Conservation (phyloP, 2,888 invertebrate genomes). For the Romanomermis culicivorax region DNA sequence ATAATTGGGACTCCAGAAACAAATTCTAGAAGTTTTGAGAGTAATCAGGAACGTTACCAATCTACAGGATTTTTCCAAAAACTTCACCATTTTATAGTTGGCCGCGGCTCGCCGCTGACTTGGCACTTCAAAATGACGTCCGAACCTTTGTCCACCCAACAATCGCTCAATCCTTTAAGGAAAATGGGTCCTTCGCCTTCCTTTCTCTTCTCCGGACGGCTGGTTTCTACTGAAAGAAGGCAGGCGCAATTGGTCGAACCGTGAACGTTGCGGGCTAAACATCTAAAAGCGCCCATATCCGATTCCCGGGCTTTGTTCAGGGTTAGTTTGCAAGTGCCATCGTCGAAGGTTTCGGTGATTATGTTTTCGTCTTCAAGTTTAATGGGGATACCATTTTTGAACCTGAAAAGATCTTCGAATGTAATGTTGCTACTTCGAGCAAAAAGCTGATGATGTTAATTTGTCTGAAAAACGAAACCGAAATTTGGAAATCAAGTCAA, state of each 20-base stretch:
- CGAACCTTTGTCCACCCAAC: constrained; percentile 21
- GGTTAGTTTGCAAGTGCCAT: constrained; percentile 42
- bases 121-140: constrained; percentile 24
- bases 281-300: constrained; percentile 41
- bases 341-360: constrained; percentile 22
- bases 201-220: constrained; percentile 15
- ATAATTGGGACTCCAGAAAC: too few species aligned
- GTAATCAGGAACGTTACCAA: too few species aligned
- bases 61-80: too few species aligned
- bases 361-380: constrained; percentile 14
- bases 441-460: too few species aligned
- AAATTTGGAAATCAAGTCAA: too few species aligned
- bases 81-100: constrained; percentile 26
- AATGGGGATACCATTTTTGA: constrained; percentile 16
- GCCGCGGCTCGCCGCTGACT: constrained; percentile 25
- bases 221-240: constrained; percentile 19
- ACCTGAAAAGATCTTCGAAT: constrained; percentile 16
- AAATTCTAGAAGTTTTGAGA: too few species aligned
- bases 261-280: constrained; percentile 39
- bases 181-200: constrained; percentile 26
- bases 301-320: constrained; percentile 33
- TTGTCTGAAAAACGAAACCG: too few species aligned
- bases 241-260: constrained; percentile 32
- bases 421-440: too few species aligned
- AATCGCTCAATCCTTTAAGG: constrained; percentile 23